These are phyloP conservation scores for Cyrtodaria siliqua DNA, from an alignment of 2,888 invertebrate species.

Conservation along the genomic window DNA sequence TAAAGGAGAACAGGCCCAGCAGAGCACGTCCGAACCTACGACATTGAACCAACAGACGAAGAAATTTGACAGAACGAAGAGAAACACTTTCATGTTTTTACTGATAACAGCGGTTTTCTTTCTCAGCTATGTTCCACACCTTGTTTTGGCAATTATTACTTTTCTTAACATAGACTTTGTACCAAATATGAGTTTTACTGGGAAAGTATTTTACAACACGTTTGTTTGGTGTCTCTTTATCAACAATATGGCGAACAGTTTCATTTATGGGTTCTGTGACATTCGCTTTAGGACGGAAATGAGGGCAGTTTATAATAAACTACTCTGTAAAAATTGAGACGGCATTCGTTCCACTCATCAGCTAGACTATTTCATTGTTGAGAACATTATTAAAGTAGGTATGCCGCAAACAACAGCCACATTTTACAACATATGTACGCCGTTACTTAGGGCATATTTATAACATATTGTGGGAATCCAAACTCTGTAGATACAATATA, in stretches of 20 bases:
- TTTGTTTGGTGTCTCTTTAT: slow-evolving; percentile 75
- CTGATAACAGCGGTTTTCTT: slow-evolving; percentile 73
- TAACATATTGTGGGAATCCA: too few species aligned
- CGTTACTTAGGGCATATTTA: too few species aligned
- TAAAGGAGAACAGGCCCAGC: too few species aligned
- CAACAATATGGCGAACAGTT: slow-evolving; percentile 74
- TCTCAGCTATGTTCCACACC: slow-evolving; percentile 73
- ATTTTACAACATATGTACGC: too few species aligned
- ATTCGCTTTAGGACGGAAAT: slow-evolving; percentile 67
- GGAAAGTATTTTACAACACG: slow-evolving; percentile 66
- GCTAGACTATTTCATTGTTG: too few species aligned
- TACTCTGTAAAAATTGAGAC: not conserved
- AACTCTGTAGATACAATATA: too few species aligned
- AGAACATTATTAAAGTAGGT: too few species aligned
- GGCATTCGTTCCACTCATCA: too few species aligned
- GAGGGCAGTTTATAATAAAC: not conserved
- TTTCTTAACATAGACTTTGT: slow-evolving; percentile 65
- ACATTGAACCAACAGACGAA: too few species aligned
- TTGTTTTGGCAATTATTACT: slow-evolving; percentile 64
- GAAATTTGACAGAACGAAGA: slow-evolving; percentile 16
- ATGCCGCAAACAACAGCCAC: too few species aligned
- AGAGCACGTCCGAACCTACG: too few species aligned
- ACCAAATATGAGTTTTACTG: slow-evolving; percentile 47
- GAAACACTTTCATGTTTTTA: slow-evolving; percentile 72
- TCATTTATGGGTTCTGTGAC: slow-evolving; percentile 77